These are phyloP conservation scores for Dissostichus mawsoni DNA, from an alignment of 2,113 vertebrate genomes.

Conservation along the genomic window DNA sequence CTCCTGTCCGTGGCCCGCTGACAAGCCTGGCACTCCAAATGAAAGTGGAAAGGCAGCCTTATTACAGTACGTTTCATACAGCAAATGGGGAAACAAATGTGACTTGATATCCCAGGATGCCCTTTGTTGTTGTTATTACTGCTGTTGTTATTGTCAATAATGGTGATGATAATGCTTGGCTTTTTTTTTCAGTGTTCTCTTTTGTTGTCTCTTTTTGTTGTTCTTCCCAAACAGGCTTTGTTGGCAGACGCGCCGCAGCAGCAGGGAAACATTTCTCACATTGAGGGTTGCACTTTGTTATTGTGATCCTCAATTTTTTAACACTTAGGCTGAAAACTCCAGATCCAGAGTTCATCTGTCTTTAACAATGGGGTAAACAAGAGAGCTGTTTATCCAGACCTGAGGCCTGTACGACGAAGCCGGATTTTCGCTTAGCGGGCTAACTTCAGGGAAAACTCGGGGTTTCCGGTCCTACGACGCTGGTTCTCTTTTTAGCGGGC, in stretches of 20 bases:
- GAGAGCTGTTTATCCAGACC: slow-evolving; percentile 39
- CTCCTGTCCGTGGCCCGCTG: slow-evolving; percentile 68
- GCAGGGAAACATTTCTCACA: slow-evolving; percentile 50
- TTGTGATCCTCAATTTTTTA: slow-evolving; percentile 45
- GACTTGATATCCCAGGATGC: slow-evolving; percentile 76
- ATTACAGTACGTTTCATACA: slow-evolving; percentile 69
- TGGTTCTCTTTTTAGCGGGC: too few species aligned
- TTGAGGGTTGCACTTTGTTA: slow-evolving; percentile 49
- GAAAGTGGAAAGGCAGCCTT: slow-evolving; percentile 78
- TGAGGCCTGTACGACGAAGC: not conserved
- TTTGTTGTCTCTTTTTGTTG: slow-evolving; percentile 67
- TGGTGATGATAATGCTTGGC: slow-evolving; percentile 67
- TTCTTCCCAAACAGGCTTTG: slow-evolving; percentile 61
- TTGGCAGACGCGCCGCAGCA: slow-evolving; percentile 56
- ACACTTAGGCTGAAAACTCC: slow-evolving; percentile 55
- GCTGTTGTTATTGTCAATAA: slow-evolving; percentile 75
- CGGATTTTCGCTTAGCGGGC: too few species aligned
- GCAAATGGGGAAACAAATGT: slow-evolving; percentile 73
- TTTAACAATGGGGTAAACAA: slow-evolving; percentile 56
- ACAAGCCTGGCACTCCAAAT: slow-evolving; percentile 72
- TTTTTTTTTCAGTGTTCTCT: slow-evolving; percentile 64
- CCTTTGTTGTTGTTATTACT: slow-evolving; percentile 75
- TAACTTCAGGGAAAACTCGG: too few species aligned
- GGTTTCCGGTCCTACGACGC: too few species aligned
- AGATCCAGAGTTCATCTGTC: slow-evolving; percentile 46